Conservation (phyloP, 2,113 vertebrate genomes). For the Xiphophorus maculatus region DNA sequence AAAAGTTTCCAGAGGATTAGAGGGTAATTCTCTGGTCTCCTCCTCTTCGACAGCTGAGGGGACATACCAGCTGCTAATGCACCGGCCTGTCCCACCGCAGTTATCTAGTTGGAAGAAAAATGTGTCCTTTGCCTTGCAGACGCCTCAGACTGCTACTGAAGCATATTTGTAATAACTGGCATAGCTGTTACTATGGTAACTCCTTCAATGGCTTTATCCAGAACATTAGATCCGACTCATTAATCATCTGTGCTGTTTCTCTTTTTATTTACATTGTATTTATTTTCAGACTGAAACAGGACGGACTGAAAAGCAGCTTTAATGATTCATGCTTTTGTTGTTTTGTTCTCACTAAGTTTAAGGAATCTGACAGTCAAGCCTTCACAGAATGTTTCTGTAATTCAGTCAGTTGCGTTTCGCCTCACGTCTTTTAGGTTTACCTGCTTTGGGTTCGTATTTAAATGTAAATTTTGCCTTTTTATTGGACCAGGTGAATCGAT, state of each 20-base stretch:
- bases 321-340: not conserved
- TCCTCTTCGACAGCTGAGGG: slow-evolving; percentile 70
- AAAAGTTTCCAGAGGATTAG: slow-evolving; percentile 63
- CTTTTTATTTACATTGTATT: not conserved
- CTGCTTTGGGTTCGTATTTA: not conserved
- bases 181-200: not conserved
- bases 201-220: not conserved
- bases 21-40: slow-evolving; percentile 41
- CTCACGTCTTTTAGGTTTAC: not conserved
- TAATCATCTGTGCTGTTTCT: not conserved
- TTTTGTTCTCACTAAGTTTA: not conserved
- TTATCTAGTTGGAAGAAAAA: slow-evolving; percentile 2
- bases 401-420: not conserved
- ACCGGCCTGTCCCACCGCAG: not conserved
- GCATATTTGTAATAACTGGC: slow-evolving; percentile 1
- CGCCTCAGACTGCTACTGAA: not conserved
- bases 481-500: not conserved
- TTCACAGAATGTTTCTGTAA: not conserved
- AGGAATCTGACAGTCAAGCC: not conserved
- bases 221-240: not conserved
- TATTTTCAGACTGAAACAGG: not conserved
- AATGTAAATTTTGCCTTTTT: not conserved
- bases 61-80: slow-evolving; percentile 53
- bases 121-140: not conserved
- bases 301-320: not conserved